phyloP scores from a whole-genome alignment of 2,113 vertebrate genomes.

The Dasypus novemcinctus region DNA sequence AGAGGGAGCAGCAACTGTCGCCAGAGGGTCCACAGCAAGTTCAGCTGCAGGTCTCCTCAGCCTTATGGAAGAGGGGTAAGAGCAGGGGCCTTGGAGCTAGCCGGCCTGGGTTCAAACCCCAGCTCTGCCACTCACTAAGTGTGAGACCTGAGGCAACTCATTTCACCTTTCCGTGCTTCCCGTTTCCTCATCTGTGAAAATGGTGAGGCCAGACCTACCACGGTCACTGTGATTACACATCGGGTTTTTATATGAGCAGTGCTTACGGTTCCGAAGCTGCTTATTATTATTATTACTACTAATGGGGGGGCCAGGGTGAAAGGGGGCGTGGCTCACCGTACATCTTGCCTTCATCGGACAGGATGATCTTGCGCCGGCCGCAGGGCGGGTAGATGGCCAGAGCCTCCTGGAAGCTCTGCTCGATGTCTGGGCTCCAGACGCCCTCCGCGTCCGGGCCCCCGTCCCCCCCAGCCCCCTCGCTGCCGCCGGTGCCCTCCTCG shows the following conservation, averaged over 20 bases:
- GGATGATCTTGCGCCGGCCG: constrained; percentile 75
- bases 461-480: constrained; percentile 77
- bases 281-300: not conserved
- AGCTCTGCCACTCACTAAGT: not conserved
- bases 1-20: not conserved
- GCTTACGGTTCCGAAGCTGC: not conserved
- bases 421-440: constrained; percentile 82
- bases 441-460: constrained; percentile 80
- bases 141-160: not conserved
- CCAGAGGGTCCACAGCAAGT: not conserved
- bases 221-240: not conserved
- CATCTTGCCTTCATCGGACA: constrained; percentile 90
- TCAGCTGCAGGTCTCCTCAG: rapidly evolving
- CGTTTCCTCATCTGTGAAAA: not conserved
- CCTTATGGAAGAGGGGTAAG: not conserved
- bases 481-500: constrained; percentile 77
- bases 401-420: constrained; percentile 86
- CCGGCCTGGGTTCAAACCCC: not conserved
- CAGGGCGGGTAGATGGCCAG: constrained; percentile 81
- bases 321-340: constrained; percentile 85
- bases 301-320: not conserved
- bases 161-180: not conserved
- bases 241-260: not conserved
- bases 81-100: not conserved
- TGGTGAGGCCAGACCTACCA: not conserved